Conservation (phyloP, 2,888 invertebrate species). For the Scelioninae gen. 2 region DNA sequence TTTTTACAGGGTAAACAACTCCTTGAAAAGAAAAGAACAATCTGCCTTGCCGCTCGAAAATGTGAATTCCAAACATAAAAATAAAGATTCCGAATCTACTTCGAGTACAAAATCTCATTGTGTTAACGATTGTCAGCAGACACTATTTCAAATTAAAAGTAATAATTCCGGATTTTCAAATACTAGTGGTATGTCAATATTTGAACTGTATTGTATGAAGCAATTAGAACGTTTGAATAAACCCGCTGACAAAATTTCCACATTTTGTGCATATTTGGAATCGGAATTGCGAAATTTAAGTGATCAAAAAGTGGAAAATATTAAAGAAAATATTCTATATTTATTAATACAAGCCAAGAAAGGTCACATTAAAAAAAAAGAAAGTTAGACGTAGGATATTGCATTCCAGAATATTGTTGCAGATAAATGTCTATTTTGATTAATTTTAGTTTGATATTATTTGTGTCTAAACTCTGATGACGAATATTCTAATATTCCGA, state of each 20-base stretch:
- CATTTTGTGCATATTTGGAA: constrained; percentile 50
- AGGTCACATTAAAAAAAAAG: constrained; percentile 31
- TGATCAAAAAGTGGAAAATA: constrained; percentile 43
- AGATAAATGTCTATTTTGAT: too few relatives aligned
- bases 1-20: constrained; percentile 21
- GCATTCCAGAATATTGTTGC: too few relatives aligned
- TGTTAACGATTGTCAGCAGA: constrained; percentile 10
- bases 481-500: too few relatives aligned
- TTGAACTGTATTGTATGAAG: constrained; percentile 48
- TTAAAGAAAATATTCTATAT: constrained; percentile 53
- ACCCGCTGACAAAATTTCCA: constrained; percentile 38
- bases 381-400: too few relatives aligned
- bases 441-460: too few relatives aligned
- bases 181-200: constrained; percentile 29
- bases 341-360: constrained; percentile 51
- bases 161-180: not conserved
- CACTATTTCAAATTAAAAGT: constrained; percentile 4
- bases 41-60: constrained; percentile 21
- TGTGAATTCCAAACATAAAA: not conserved
- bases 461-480: too few relatives aligned
- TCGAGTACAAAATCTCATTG: constrained; percentile 1
- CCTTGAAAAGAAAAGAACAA: constrained; percentile 31
- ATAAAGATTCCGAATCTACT: not conserved
- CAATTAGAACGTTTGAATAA: constrained; percentile 46
- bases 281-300: constrained; percentile 47